Conservation (phyloP, 92 coral and sea anemone species). For the Blastomussa wellsi region DNA sequence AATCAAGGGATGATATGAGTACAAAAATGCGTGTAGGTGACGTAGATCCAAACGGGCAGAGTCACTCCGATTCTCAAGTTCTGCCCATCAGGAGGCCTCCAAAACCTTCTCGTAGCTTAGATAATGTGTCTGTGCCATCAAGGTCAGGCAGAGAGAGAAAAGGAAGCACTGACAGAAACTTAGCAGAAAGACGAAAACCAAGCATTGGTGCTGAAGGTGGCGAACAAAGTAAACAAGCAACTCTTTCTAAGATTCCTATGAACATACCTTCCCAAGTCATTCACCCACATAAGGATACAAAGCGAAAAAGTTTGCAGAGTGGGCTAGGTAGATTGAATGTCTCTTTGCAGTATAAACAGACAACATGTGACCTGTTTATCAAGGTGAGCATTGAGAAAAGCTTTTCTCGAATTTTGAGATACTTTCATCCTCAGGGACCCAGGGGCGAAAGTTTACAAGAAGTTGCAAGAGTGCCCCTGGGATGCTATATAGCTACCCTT, state of each 20-base stretch:
- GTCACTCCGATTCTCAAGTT: conserved; percentile 89
- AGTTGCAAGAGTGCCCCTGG: no score
- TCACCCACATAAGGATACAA: conserved; percentile 69
- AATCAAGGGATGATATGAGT: conserved; percentile 84
- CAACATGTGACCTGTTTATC: conserved; percentile 91
- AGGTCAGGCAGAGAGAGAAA: conserved; percentile 62
- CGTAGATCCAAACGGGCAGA: conserved; percentile 62
- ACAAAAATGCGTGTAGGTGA: conserved; percentile 58
- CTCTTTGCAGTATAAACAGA: conserved; percentile 88
- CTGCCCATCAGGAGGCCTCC: conserved; percentile 46
- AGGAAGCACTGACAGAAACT: conserved; percentile 62
- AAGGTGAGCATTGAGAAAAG: conserved; percentile 62
- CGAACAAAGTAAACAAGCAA: conserved; percentile 42
- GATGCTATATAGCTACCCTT: no score
- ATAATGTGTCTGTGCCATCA: conserved; percentile 58
- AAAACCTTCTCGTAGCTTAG: conserved; percentile 73
- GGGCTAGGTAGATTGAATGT: conserved; percentile 78
- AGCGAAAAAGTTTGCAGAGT: conserved; percentile 54
- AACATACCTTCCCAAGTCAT: conserved; percentile 90
- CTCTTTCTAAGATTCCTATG: conserved; percentile 80
- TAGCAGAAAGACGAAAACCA: conserved; percentile 59
- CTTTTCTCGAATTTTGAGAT: not conserved
- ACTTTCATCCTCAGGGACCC: no score
- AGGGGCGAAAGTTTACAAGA: no score
- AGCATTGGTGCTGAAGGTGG: conserved; percentile 56